phyloP scores from a whole-genome alignment of 2,888 invertebrate genomes.

The Enchytraeus crypticus region DNA sequence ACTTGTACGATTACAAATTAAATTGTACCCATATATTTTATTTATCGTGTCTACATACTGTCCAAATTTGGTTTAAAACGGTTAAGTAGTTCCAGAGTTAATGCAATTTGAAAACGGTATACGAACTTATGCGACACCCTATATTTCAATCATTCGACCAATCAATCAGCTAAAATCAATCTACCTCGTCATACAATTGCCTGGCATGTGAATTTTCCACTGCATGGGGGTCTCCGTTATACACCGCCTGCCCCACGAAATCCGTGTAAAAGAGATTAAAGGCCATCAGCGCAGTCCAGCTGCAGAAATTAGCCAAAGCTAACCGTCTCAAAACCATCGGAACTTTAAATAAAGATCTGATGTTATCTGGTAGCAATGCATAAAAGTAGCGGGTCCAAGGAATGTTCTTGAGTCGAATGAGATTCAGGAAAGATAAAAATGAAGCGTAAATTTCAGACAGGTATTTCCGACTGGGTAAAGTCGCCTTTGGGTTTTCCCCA shows the following conservation, averaged over 20 bases:
- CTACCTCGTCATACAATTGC: slow-evolving; percentile 65
- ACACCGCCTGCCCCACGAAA: slow-evolving; percentile 84
- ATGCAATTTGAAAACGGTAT: too few species aligned
- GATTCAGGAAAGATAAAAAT: too few species aligned
- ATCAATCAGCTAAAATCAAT: too few species aligned
- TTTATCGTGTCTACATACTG: too few species aligned
- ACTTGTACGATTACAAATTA: too few species aligned
- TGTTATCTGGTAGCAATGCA: slow-evolving; percentile 14
- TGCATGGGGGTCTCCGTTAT: slow-evolving; percentile 69
- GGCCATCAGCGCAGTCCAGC: slow-evolving; percentile 95
- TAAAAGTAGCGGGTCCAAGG: slow-evolving; percentile 14
- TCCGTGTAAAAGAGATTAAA: slow-evolving; percentile 94
- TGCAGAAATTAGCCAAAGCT: slow-evolving; percentile 85
- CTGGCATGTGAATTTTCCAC: slow-evolving; percentile 40
- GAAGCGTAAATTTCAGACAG: too few species aligned
- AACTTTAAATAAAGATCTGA: slow-evolving; percentile 56
- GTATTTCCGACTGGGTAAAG: too few species aligned
- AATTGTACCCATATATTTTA: too few species aligned
- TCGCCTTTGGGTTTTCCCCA: neutral
- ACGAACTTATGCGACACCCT: too few species aligned
- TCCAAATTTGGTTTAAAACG: too few species aligned
- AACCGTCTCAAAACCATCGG: slow-evolving; percentile 74
- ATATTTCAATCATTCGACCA: too few species aligned
- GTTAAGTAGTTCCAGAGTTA: too few species aligned
- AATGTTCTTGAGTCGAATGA: slow-evolving; percentile 2